Percentiles rank a stretch among this genome's conserved stretches.
Conservation (phyloP, 1,140 invertebrate species). For the Copidosoma floridanum region DNA sequence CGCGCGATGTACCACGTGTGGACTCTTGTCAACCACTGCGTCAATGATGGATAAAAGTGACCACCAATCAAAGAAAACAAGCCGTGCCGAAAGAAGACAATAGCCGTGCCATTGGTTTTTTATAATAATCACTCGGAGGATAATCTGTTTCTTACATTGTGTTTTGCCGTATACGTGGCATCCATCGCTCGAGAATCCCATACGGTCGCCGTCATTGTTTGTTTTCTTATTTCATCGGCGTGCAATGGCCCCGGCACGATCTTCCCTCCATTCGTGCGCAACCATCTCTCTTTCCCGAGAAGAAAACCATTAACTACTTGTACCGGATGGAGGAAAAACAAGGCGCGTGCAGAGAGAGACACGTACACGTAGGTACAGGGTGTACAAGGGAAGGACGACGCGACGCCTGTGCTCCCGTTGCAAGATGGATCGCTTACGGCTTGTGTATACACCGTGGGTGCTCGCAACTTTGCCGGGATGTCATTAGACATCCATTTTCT, state of each 20-base stretch:
- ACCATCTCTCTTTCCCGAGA: constrained; percentile 31
- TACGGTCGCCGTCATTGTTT: too few species aligned
- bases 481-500: constrained; percentile 48
- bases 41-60: too few species aligned
- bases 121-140: too few species aligned
- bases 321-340: constrained; percentile 51
- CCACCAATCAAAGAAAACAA: too few species aligned
- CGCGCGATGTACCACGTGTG: too few species aligned
- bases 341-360: constrained; percentile 32
- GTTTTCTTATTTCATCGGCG: too few species aligned
- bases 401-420: constrained; percentile 40
- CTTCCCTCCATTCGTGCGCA: background rate
- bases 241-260: constrained; percentile 9
- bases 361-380: constrained; percentile 33
- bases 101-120: too few species aligned
- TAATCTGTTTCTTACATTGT: too few species aligned
- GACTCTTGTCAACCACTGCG: too few species aligned
- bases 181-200: too few species aligned
- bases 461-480: constrained; percentile 16
- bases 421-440: constrained; percentile 47
- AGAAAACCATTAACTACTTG: constrained; percentile 55
- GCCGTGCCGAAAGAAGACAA: too few species aligned
- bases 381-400: constrained; percentile 23
- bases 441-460: constrained; percentile 30
- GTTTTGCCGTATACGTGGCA: too few species aligned